phyloP scores from a whole-genome alignment of 2,888 invertebrate species.

The Tetragonula carbonaria region DNA sequence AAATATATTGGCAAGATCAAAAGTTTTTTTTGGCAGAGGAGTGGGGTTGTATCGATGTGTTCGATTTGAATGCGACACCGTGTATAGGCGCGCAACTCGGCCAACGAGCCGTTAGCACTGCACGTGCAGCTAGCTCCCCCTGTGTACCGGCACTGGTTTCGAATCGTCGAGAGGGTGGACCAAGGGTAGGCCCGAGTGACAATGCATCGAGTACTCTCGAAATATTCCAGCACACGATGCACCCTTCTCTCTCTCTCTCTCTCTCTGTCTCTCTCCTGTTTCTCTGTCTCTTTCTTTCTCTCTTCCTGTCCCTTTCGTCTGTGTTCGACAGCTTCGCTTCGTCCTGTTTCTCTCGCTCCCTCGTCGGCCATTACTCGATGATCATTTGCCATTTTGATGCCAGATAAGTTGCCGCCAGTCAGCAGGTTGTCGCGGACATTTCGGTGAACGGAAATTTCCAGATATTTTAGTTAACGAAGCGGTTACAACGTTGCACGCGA shows the following conservation, averaged over 20 bases:
- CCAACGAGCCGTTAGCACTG: conserved; percentile 61
- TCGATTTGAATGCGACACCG: conserved; percentile 54
- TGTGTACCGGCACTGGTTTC: conserved; percentile 62
- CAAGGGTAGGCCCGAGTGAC: conserved; percentile 70
- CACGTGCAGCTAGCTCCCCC: conserved; percentile 63
- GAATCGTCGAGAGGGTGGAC: conserved; percentile 70
- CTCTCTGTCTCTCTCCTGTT: conserved; percentile 23
- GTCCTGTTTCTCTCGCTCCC: neutral
- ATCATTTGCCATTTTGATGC: conserved; percentile 70
- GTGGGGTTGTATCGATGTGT: conserved; percentile 18
- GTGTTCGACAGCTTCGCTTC: conserved; percentile 17
- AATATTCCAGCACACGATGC: conserved; percentile 71
- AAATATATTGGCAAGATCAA: conserved; percentile 28
- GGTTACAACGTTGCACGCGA: neutral
- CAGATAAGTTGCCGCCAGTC: conserved; percentile 55
- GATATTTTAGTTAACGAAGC: conserved; percentile 22
- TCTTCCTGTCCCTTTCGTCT: conserved; percentile 33
- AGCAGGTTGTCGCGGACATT: conserved; percentile 40
- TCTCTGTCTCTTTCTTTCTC: conserved; percentile 33
- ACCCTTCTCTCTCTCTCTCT: conserved; percentile 42
- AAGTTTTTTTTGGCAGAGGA: conserved; percentile 6
- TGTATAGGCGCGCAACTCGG: conserved; percentile 60
- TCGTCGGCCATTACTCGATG: conserved; percentile 63
- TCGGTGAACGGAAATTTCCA: conserved; percentile 33
- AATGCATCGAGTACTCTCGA: conserved; percentile 75